These are phyloP conservation scores for Oxyscelio sp. DNA, from an alignment of 2,888 invertebrate genomes.

Conservation along the genomic window DNA sequence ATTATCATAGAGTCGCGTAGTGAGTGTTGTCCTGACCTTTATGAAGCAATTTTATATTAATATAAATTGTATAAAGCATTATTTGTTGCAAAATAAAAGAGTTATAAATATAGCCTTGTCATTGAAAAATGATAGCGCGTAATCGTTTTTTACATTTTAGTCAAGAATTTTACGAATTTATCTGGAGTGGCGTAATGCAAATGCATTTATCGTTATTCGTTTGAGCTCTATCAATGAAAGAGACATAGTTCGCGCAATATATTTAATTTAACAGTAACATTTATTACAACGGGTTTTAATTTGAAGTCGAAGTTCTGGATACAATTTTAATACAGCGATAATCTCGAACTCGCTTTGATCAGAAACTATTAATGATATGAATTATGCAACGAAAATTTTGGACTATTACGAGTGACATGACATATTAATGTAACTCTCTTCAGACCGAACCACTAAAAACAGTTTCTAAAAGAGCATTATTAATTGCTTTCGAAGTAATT, in stretches of 20 bases:
- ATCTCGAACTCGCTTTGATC: background rate
- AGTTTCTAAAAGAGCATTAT: constrained; percentile 47
- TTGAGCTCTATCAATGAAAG: background rate
- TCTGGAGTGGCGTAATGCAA: no score
- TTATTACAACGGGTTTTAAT: background rate
- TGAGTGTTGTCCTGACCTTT: no score
- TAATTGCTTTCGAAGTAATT: constrained; percentile 57
- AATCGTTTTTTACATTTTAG: no score
- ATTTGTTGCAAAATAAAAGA: no score
- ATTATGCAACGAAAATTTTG: constrained; percentile 29
- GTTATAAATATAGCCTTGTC: no score
- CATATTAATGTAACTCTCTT: constrained; percentile 47
- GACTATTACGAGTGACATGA: constrained; percentile 15
- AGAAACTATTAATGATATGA: constrained; percentile 29
- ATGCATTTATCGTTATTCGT: background rate
- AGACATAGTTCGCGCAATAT: background rate
- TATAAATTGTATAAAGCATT: no score
- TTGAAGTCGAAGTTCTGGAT: background rate
- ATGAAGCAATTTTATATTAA: no score
- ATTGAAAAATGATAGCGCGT: no score
- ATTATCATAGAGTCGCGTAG: no score
- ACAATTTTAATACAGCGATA: background rate
- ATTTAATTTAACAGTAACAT: background rate
- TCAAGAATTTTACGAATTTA: no score
- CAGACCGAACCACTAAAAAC: constrained; percentile 12